Evolutionary conservation across 2,113 vertebrate species (phyloP).

Genomic region (Egretta garzetta): DNA sequence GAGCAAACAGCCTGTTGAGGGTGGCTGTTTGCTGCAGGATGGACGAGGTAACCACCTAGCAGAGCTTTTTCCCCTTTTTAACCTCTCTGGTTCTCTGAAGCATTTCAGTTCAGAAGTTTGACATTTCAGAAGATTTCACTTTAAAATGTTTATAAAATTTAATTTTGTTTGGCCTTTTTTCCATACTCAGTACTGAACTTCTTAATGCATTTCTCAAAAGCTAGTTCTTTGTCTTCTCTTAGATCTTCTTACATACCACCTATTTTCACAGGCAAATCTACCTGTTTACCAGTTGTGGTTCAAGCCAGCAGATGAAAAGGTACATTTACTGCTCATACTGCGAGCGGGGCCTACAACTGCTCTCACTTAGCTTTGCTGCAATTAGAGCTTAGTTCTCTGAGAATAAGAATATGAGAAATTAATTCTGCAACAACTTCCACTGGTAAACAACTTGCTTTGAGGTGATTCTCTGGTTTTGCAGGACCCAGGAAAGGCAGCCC

Average conservation of each 20-base stretch:
- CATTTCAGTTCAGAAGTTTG: background rate
- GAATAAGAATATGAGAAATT: background rate
- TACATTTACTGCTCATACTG: background rate
- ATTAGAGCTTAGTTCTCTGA: background rate
- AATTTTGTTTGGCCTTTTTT: background rate
- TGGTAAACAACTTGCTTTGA: background rate
- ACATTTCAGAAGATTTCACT: background rate
- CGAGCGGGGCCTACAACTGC: background rate
- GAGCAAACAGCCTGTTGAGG: background rate
- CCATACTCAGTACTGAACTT: background rate
- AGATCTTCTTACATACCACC: background rate
- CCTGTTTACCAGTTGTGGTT: conserved; percentile 44
- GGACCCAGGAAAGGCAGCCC: background rate
- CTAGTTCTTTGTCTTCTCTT: background rate
- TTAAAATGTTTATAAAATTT: background rate
- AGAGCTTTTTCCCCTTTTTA: background rate
- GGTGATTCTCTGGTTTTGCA: background rate
- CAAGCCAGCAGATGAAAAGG: conserved; percentile 11
- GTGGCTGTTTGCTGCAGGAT: background rate
- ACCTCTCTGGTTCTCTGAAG: background rate
- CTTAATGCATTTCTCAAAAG: background rate
- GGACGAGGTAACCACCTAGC: background rate
- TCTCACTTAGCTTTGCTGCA: background rate
- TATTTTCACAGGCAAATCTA: conserved; percentile 28
- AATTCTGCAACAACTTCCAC: background rate